Conservation (phyloP, 1,140 invertebrate species). For the Solenopsis invicta region DNA sequence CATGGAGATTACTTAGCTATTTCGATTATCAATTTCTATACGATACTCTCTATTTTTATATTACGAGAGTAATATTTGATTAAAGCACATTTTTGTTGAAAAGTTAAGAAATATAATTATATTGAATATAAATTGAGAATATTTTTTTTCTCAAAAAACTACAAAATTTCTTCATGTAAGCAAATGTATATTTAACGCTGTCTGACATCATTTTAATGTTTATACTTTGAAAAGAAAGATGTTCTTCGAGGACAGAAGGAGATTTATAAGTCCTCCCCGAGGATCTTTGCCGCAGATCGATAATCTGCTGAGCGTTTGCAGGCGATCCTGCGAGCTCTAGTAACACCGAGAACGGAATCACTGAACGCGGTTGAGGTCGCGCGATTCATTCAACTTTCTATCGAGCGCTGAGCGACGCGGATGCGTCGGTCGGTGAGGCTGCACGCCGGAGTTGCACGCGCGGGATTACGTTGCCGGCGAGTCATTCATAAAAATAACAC, state of each 20-base stretch:
- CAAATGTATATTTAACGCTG: no score
- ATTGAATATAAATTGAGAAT: no score
- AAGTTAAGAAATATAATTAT: background rate
- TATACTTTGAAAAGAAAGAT: no score
- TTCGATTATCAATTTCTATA: background rate
- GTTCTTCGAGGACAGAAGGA: no score
- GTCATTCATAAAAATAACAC: constrained; percentile 84
- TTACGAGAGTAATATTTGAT: background rate
- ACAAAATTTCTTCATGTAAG: no score
- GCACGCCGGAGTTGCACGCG: constrained; percentile 67
- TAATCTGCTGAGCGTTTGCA: background rate
- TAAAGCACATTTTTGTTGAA: background rate
- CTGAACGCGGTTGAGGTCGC: background rate
- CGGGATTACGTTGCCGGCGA: constrained; percentile 72
- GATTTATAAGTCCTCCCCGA: background rate
- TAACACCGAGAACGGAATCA: constrained; percentile 3
- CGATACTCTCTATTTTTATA: no score
- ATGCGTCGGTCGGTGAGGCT: constrained; percentile 27
- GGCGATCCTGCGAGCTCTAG: background rate
- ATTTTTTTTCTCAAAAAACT: no score
- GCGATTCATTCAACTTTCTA: constrained; percentile 41
- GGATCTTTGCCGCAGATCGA: background rate
- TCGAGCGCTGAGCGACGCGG: constrained; percentile 11
- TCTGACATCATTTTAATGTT: no score
- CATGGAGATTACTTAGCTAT: background rate